These are phyloP conservation scores for Agonopterix alstromeriana DNA, from an alignment of 2,888 invertebrate species.

Conservation along the genomic window DNA sequence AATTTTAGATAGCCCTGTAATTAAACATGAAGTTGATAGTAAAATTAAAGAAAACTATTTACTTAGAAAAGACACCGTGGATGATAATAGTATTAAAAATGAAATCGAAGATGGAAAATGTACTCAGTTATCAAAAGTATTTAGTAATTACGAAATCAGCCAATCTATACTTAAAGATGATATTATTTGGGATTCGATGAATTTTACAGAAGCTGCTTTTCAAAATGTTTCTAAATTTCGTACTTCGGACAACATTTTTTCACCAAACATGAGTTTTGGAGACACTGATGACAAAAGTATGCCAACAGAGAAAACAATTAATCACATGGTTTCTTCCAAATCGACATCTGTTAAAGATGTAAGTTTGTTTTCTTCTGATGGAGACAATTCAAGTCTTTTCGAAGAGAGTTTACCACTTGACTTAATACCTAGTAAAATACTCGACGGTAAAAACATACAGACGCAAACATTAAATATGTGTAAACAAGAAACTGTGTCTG, in stretches of 20 bases:
- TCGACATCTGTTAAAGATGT: constrained; percentile 40
- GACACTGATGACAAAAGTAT: constrained; percentile 30
- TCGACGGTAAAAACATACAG: constrained; percentile 41
- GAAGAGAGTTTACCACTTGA: constrained; percentile 76
- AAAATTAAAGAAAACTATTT: background rate
- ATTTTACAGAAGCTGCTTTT: constrained; percentile 44
- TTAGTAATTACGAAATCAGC: constrained; percentile 1
- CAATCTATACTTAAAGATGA: constrained; percentile 31
- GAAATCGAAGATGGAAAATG: background rate
- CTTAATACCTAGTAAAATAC: constrained; percentile 60
- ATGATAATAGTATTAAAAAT: background rate
- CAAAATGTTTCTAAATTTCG: constrained; percentile 44
- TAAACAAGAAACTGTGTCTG: constrained; percentile 18
- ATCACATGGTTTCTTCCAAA: constrained; percentile 21
- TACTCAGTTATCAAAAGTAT: background rate
- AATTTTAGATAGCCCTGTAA: background rate
- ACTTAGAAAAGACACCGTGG: background rate
- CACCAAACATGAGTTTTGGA: constrained; percentile 56
- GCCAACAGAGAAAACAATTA: constrained; percentile 10
- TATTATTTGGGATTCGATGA: constrained; percentile 55
- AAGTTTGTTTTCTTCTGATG: constrained; percentile 64
- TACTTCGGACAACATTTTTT: constrained; percentile 34
- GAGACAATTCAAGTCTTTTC: constrained; percentile 73
- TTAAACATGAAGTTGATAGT: background rate
- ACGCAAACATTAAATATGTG: constrained; percentile 9